Conservation (phyloP, 1,140 invertebrate genomes). For the Streblospio benedicti region DNA sequence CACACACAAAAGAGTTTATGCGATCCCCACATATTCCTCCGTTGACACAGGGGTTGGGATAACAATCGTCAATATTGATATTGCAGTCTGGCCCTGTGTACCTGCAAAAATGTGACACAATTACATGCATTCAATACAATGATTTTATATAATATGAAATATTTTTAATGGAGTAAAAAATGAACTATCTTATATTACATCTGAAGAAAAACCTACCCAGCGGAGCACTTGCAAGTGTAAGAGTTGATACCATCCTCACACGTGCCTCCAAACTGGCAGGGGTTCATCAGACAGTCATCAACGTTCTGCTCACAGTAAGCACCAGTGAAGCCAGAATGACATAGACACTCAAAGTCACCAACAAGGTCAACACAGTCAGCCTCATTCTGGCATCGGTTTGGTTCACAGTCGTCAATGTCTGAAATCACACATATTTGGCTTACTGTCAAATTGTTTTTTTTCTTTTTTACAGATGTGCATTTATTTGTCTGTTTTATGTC, state of each 20-base stretch:
- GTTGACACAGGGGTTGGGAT: constrained; percentile 17
- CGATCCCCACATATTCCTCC: constrained; percentile 58
- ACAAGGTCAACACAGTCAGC: background rate
- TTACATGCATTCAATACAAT: constrained; percentile 61
- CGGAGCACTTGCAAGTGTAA: constrained; percentile 8
- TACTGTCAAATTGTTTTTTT: too few species aligned
- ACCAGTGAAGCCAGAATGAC: constrained; percentile 77
- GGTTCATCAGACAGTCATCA: constrained; percentile 53
- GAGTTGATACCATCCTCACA: constrained; percentile 13
- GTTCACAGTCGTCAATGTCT: background rate
- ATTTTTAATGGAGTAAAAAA: too few species aligned
- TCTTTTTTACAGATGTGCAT: too few species aligned
- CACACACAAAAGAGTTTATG: constrained; percentile 44
- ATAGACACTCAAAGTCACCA: constrained; percentile 57
- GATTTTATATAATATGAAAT: too few species aligned
- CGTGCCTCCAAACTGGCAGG: constrained; percentile 18
- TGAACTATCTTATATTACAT: too few species aligned
- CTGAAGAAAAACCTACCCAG: constrained; percentile 2
- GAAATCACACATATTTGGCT: too few species aligned
- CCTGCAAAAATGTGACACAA: constrained; percentile 36
- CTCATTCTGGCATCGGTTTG: background rate
- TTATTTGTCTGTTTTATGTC: too few species aligned
- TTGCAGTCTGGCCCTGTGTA: constrained; percentile 19
- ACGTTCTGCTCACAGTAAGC: constrained; percentile 66
- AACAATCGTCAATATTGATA: constrained; percentile 14